Conservation (phyloP, 1,140 invertebrate genomes). For the Neelides sp. region DNA sequence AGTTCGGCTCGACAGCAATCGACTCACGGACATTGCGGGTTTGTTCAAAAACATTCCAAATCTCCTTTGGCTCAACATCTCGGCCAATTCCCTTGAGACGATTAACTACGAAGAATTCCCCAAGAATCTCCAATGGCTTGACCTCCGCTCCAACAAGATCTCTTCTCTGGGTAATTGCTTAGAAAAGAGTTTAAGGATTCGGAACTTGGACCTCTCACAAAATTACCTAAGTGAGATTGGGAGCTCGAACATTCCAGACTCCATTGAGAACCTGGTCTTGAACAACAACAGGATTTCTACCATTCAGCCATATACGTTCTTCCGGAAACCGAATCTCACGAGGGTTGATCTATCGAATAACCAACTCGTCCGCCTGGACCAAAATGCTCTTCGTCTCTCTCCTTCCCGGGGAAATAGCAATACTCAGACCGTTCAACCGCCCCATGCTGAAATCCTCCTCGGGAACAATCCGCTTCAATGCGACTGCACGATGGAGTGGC, state of each 20-base stretch:
- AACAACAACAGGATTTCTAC: constrained; percentile 75
- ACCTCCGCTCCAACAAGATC: constrained; percentile 77
- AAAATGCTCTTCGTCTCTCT: constrained; percentile 70
- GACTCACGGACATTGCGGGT: constrained; percentile 66
- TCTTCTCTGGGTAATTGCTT: constrained; percentile 78
- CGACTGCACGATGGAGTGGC: constrained; percentile 71
- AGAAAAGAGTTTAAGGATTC: constrained; percentile 67
- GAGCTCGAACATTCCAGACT: constrained; percentile 64
- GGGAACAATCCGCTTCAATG: constrained; percentile 81
- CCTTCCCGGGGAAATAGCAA: constrained; percentile 34
- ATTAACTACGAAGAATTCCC: constrained; percentile 87
- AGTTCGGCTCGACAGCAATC: constrained; percentile 75
- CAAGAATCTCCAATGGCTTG: constrained; percentile 72
- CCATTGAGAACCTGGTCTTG: constrained; percentile 67
- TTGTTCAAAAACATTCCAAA: constrained; percentile 73
- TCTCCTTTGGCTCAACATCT: constrained; percentile 81
- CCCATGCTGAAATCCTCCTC: constrained; percentile 76
- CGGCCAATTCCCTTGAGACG: constrained; percentile 73
- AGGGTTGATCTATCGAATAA: constrained; percentile 74
- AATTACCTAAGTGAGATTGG: constrained; percentile 75
- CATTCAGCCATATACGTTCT: constrained; percentile 83
- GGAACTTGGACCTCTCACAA: constrained; percentile 70
- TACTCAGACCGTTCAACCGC: constrained; percentile 42
- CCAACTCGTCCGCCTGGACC: constrained; percentile 66
- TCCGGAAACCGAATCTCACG: constrained; percentile 79